A percentile compares a stretch with the other conserved stretches of the same genome.
These are phyloP conservation scores for Rapana venosa DNA, from an alignment of 2,888 invertebrate genomes.

Conservation along the genomic window DNA sequence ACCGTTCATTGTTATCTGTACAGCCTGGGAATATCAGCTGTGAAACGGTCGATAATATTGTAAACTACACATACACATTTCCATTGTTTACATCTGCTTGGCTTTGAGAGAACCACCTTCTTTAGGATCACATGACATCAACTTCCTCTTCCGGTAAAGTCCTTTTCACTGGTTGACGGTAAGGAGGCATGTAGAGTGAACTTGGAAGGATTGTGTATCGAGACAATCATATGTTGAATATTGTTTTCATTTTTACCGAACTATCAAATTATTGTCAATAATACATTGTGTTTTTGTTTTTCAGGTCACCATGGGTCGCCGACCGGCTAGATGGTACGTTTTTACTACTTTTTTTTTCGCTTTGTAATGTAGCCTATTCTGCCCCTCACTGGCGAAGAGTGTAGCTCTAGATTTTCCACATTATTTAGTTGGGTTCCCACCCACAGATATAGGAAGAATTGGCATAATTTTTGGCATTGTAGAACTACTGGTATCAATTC, in stretches of 20 bases:
- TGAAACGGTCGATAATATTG: not conserved
- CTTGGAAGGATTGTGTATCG: not conserved
- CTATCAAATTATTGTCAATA: not conserved
- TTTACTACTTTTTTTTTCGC: not conserved
- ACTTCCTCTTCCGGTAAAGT: conserved; percentile 32
- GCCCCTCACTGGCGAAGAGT: too few relatives aligned
- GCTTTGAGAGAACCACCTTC: conserved; percentile 28
- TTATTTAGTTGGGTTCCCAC: too few relatives aligned
- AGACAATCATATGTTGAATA: not conserved
- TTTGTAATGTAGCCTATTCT: too few relatives aligned
- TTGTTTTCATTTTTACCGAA: not conserved
- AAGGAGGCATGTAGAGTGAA: not conserved
- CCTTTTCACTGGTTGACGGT: conserved; percentile 29
- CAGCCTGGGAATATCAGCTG: not conserved
- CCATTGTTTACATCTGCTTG: conserved; percentile 30
- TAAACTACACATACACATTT: not conserved
- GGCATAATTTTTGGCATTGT: too few relatives aligned
- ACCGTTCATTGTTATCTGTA: conserved; percentile 21
- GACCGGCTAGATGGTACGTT: conserved; percentile 54
- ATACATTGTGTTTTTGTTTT: not conserved
- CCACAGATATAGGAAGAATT: too few relatives aligned
- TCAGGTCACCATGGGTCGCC: conserved; percentile 54
- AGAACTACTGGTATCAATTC: too few relatives aligned
- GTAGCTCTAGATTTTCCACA: too few relatives aligned
- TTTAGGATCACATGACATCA: conserved; percentile 40